Percentiles rank a stretch among this genome's conserved stretches.
phyloP scores from a whole-genome alignment of 2,113 vertebrate species.

The Psittacus erithacus region DNA sequence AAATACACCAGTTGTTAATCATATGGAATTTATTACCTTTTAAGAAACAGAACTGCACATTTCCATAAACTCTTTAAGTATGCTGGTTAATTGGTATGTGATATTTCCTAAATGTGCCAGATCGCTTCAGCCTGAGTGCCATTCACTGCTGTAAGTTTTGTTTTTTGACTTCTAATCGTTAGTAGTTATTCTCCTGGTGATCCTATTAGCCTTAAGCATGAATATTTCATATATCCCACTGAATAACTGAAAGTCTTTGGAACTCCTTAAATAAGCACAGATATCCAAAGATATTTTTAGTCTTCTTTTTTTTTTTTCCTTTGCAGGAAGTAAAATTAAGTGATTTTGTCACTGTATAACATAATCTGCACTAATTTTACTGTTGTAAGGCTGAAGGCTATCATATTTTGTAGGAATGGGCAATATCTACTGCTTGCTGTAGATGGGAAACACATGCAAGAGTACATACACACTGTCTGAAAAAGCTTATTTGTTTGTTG shows the following conservation, averaged over 20 bases:
- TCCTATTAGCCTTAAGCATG: slow-evolving; percentile 22
- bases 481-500: neutral
- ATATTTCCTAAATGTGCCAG: slow-evolving; percentile 1
- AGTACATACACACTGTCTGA: neutral
- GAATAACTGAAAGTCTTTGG: neutral
- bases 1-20: neutral
- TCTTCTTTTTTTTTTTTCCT: neutral
- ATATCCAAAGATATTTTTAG: neutral
- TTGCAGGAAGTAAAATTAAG: neutral
- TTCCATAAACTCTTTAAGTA: slow-evolving; percentile 25
- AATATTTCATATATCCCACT: neutral
- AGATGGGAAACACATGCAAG: neutral
- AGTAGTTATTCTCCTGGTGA: slow-evolving; percentile 29
- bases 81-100: slow-evolving; percentile 5
- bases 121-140: neutral
- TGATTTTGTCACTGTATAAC: neutral
- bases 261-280: neutral
- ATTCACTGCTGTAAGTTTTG: neutral
- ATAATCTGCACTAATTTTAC: neutral
- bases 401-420: neutral
- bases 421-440: rapidly evolving
- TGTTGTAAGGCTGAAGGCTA: neutral
- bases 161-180: slow-evolving; percentile 24
- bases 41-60: neutral
- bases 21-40: neutral